A percentile compares a stretch with the other conserved stretches of the same genome.
phyloP scores from a whole-genome alignment of 2,888 invertebrate species.

The Epirrhoe alternata region DNA sequence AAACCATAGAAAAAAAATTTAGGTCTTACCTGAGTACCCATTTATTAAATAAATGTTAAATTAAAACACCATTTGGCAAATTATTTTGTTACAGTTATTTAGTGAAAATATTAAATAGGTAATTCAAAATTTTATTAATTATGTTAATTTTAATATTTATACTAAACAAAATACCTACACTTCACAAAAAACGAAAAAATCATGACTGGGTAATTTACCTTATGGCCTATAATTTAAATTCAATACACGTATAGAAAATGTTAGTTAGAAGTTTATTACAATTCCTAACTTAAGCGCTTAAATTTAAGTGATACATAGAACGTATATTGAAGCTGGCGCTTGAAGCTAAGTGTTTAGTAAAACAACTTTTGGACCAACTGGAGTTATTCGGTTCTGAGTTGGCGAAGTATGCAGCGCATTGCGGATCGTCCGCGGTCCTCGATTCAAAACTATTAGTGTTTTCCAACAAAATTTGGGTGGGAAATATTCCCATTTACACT shows the following conservation, averaged over 20 bases:
- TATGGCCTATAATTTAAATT: not conserved
- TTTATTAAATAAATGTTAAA: too few relatives aligned
- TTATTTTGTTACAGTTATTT: too few relatives aligned
- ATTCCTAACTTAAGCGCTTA: constrained; percentile 18
- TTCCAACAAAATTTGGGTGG: constrained; percentile 23
- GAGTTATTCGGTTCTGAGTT: constrained; percentile 30
- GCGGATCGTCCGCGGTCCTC: constrained; percentile 23
- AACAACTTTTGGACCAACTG: constrained; percentile 26
- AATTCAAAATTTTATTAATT: too few relatives aligned
- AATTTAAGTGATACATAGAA: constrained; percentile 23
- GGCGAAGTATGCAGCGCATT: constrained; percentile 31
- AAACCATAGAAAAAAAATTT: too few relatives aligned
- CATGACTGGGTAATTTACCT: too few relatives aligned
- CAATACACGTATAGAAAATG: not conserved
- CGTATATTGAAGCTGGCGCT: constrained; percentile 21
- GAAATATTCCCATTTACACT: constrained; percentile 11
- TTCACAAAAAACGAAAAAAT: too few relatives aligned
- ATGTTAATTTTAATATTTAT: too few relatives aligned
- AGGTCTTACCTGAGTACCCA: too few relatives aligned
- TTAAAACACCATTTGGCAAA: too few relatives aligned
- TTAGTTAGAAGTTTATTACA: constrained; percentile 2
- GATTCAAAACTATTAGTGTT: constrained; percentile 28
- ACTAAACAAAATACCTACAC: too few relatives aligned
- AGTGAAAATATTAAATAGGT: too few relatives aligned
- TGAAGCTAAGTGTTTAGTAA: constrained; percentile 30